phyloP scores from a whole-genome alignment of 2,113 vertebrate genomes.

The Cnemophilus loriae region DNA sequence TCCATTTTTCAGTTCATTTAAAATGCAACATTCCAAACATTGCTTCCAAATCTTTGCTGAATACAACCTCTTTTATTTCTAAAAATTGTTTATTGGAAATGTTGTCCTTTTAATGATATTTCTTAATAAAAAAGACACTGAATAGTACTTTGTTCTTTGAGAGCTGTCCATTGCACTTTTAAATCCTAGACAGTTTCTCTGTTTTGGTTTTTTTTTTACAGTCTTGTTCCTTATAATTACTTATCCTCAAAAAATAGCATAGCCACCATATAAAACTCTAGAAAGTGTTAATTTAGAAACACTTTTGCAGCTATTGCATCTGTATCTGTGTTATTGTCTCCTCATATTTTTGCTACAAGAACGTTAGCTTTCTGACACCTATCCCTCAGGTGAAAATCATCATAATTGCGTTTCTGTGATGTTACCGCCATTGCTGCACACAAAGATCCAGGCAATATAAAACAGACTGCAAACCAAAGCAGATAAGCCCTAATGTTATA shows the following conservation, averaged over 20 bases:
- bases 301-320: background rate
- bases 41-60: background rate
- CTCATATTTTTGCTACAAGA: background rate
- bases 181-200: background rate
- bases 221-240: background rate
- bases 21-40: fast-evolving
- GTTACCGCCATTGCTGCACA: background rate
- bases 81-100: background rate
- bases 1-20: background rate
- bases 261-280: background rate
- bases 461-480: background rate
- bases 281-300: background rate
- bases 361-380: background rate
- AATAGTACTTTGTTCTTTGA: background rate
- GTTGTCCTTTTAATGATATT: background rate
- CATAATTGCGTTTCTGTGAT: background rate
- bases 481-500: background rate
- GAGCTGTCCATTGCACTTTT: background rate
- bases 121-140: background rate
- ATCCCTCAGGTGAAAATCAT: background rate
- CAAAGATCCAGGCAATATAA: background rate
- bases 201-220: background rate
- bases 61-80: background rate
- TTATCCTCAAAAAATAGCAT: background rate
- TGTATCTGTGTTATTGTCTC: background rate